These are phyloP conservation scores for Anser brachyrhynchus DNA, from an alignment of 2,113 vertebrate species.

Conservation along the genomic window DNA sequence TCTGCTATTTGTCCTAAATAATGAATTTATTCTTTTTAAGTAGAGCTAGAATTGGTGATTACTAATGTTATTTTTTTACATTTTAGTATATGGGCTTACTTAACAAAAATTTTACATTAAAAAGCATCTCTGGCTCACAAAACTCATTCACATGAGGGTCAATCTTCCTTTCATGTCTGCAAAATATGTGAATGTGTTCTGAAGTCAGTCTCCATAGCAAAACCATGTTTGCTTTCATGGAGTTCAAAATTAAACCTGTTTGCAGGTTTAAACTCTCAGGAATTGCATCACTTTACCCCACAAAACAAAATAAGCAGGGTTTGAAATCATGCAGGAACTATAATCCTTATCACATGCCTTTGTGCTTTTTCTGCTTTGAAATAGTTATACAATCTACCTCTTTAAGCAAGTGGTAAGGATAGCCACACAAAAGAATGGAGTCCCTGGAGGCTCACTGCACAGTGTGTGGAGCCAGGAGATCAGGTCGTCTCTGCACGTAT, in stretches of 20 bases:
- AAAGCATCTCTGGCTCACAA: not conserved
- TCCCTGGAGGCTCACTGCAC: not conserved
- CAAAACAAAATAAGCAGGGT: not conserved
- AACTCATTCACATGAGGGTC: not conserved
- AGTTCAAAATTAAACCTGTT: not conserved
- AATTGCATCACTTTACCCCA: rapidly evolving
- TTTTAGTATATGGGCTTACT: not conserved
- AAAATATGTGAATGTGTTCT: not conserved
- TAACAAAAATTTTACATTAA: not conserved
- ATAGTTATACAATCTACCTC: not conserved
- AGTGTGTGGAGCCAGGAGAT: not conserved
- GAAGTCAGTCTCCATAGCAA: not conserved
- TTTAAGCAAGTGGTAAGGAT: not conserved
- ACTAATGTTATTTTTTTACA: not conserved
- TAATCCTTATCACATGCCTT: not conserved
- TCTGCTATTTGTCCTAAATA: not conserved
- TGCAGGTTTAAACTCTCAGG: not conserved
- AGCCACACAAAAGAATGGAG: not conserved
- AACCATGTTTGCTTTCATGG: not conserved
- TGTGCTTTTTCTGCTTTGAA: not conserved
- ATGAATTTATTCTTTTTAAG: not conserved
- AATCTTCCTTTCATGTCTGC: not conserved
- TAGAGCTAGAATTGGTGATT: not conserved
- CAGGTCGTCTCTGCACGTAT: not conserved
- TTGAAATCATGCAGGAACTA: not conserved